Evolutionary conservation across 2,797 vertebrate species (phyloP), one percentile per base, ranked within the genome.

Genomic region (Lagodon rhomboides): DNA sequence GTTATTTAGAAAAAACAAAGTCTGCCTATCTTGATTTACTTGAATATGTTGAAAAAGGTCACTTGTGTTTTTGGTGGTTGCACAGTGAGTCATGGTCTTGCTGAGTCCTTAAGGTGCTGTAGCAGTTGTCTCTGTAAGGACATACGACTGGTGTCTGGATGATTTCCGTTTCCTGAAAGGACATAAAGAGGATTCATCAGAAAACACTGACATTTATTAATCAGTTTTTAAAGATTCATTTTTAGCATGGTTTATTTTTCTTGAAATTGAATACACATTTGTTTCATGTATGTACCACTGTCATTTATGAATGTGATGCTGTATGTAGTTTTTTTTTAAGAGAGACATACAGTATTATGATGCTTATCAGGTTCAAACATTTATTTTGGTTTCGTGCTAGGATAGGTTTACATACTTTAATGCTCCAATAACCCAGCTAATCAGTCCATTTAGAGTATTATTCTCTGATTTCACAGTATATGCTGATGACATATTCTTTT

Each of bases 81-180:
- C 12, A 16, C 0, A 63, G 25, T 43, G 18, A 66, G 34, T 41
- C 20, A 22, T 54, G 2, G 22, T 53, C 30, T 64, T 18, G 13
- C n/a, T 38, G 49, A 30, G 17, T 53, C 18, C 15, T 90, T 73
- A 91, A 34, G 62, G n/a, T 27, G 41, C 67, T 59, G 70, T 22
- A 3, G 61, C 17, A 23, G 25, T 66, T 27, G 85, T 93, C 8
- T 79, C 69, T 6, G 89, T 79, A 30, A 91, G 92, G 38, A 55
- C 60, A 3, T 94, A 92, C 0, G 92, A 86, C 43, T n/a, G 81
- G 22, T 68, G 53, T 18, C 75, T 70, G 15, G 83, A 74, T 13
- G 84, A 23, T 71, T 73, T 85, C 61, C 34, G 12, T 81, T 27
- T 90, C 82, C 93, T 94, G 60, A 83, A 85, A 85, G 23, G 18